Conservation (phyloP, 2,797 vertebrate genomes). For the Pseudochirops cupreus region DNA sequence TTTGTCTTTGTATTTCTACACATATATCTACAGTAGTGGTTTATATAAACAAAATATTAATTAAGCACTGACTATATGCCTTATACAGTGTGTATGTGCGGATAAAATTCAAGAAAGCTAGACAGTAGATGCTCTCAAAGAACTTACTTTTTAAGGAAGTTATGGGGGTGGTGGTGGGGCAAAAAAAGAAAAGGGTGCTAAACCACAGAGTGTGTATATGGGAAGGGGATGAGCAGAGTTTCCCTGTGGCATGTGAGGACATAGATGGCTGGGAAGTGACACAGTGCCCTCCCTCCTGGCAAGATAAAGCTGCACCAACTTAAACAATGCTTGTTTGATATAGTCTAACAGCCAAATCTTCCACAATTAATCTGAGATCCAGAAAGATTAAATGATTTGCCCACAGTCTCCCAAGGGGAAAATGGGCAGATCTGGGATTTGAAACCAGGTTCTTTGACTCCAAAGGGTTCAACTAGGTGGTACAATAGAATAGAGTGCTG, state of each 20-base stretch:
- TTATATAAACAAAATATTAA: neutral
- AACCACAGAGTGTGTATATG: neutral
- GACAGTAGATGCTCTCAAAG: neutral
- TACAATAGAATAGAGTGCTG: neutral
- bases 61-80: neutral
- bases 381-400: neutral
- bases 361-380: neutral
- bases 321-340: neutral
- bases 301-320: neutral
- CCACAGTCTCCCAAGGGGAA: neutral
- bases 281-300: neutral
- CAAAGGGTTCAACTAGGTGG: neutral
- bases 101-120: neutral
- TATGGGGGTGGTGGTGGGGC: neutral
- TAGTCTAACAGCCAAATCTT: neutral
- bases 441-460: neutral
- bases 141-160: neutral
- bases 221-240: neutral
- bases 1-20: neutral
- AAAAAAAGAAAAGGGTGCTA: neutral
- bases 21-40: neutral
- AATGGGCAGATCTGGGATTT: neutral
- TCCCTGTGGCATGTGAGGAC: neutral
- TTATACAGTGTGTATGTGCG: neutral
- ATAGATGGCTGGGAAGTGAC: neutral